These are phyloP conservation scores for Eulemur albifrons DNA, from an alignment of 2,797 vertebrate species.

Conservation along the genomic window DNA sequence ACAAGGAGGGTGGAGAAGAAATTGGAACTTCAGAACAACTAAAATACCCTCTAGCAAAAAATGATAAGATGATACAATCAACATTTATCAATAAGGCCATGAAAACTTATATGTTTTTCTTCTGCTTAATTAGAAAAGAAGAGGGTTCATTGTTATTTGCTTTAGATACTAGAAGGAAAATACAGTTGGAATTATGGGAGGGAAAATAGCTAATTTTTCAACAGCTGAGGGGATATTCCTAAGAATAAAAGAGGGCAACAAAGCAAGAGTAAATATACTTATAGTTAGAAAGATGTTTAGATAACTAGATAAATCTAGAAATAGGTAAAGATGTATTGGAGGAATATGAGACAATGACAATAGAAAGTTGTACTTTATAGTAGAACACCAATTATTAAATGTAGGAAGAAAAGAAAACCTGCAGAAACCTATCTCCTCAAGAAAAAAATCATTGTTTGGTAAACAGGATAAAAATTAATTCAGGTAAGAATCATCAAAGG, in stretches of 20 bases:
- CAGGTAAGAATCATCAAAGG: not conserved
- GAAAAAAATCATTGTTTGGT: not conserved
- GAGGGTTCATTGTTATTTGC: not conserved
- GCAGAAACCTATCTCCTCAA: not conserved
- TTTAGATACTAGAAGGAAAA: constrained; percentile 21
- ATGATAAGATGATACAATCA: not conserved
- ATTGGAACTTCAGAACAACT: constrained; percentile 18
- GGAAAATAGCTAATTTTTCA: not conserved
- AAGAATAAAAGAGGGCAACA: not conserved
- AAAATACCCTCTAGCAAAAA: not conserved
- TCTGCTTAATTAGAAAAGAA: not conserved
- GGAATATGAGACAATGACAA: not conserved
- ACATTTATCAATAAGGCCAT: not conserved
- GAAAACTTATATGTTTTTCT: not conserved
- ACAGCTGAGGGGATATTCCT: not conserved
- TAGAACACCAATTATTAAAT: not conserved
- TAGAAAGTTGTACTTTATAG: not conserved
- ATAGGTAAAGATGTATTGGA: not conserved
- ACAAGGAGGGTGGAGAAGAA: not conserved
- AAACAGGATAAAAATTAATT: not conserved
- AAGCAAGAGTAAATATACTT: not conserved
- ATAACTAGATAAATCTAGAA: not conserved
- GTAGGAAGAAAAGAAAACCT: not conserved
- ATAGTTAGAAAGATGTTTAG: not conserved
- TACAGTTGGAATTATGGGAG: not conserved